phyloP scores from a whole-genome alignment of 30 jellyfish, hydroid and myxozoan genomes.

The Hydractinia echinata region DNA sequence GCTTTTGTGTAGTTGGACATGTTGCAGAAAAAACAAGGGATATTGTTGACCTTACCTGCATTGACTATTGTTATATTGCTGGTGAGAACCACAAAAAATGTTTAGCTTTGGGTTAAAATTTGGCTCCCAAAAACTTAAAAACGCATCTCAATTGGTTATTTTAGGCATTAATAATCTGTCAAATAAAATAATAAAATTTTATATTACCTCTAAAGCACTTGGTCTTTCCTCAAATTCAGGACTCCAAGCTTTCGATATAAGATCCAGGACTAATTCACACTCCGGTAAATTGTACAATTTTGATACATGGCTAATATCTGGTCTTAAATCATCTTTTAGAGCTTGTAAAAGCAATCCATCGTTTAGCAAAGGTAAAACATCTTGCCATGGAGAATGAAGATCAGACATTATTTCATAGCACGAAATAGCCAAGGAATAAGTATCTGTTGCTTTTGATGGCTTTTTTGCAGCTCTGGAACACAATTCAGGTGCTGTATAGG shows the following conservation, averaged over 20 bases:
- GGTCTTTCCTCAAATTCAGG: conserved; percentile 1
- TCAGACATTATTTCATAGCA: conserved; percentile 21
- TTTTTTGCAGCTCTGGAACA: conserved; percentile 9
- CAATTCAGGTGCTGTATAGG: conserved; percentile 37
- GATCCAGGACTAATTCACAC: not conserved
- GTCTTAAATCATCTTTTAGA: conserved; percentile 8
- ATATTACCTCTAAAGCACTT: conserved; percentile 1
- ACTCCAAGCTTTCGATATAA: conserved; percentile 2
- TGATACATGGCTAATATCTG: conserved; percentile 20
- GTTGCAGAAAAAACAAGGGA: no score
- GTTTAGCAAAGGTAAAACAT: conserved; percentile 23
- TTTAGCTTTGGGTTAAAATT: no score
- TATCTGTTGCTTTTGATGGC: conserved; percentile 24
- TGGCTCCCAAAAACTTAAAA: no score
- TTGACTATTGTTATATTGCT: no score
- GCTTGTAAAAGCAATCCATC: conserved; percentile 18
- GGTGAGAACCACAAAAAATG: no score
- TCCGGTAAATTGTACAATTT: not conserved
- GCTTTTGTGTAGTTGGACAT: no score
- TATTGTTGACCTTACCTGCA: no score
- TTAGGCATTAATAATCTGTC: no score
- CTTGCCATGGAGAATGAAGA: conserved; percentile 24
- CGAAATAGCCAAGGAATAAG: conserved; percentile 30
- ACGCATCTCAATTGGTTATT: no score
- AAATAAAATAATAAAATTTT: no score